Percentiles rank a stretch among this genome's conserved stretches.
phyloP scores from a whole-genome alignment of 2,113 vertebrate genomes.

The Poicephalus meyeri region DNA sequence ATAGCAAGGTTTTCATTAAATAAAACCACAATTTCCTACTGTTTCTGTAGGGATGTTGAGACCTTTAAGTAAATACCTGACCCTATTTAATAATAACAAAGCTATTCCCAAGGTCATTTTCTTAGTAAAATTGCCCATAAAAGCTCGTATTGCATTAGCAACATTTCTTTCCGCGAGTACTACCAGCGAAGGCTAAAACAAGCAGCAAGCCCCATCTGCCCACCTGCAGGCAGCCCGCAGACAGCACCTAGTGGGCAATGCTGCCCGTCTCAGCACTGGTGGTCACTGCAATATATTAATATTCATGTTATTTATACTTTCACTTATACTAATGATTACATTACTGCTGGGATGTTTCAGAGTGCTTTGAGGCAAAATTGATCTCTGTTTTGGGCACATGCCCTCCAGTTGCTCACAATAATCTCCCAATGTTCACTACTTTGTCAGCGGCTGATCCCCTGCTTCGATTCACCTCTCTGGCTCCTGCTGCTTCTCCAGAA shows the following conservation, averaged over 20 bases:
- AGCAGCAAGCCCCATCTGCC: not conserved
- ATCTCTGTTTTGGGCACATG: not conserved
- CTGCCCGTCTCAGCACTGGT: fast-evolving
- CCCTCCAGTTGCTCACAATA: not conserved
- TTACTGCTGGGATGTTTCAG: not conserved
- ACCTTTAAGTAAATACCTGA: not conserved
- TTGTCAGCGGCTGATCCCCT: fast-evolving
- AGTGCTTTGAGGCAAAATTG: not conserved
- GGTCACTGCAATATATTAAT: not conserved
- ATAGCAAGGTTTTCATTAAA: not conserved
- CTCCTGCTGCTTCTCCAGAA: not conserved
- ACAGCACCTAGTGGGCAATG: not conserved
- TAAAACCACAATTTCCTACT: not conserved
- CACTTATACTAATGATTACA: not conserved
- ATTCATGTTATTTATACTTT: not conserved
- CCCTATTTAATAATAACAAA: constrained; percentile 9
- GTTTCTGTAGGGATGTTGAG: not conserved
- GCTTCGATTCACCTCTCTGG: fast-evolving
- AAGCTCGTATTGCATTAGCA: not conserved
- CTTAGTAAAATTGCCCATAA: not conserved
- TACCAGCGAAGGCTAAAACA: not conserved
- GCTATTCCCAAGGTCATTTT: not conserved
- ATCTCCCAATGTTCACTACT: not conserved
- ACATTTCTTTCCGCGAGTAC: not conserved
- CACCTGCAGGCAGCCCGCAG: not conserved